phyloP scores from a whole-genome alignment of 92 coral and sea anemone species.

The Bergia puertoricense region DNA sequence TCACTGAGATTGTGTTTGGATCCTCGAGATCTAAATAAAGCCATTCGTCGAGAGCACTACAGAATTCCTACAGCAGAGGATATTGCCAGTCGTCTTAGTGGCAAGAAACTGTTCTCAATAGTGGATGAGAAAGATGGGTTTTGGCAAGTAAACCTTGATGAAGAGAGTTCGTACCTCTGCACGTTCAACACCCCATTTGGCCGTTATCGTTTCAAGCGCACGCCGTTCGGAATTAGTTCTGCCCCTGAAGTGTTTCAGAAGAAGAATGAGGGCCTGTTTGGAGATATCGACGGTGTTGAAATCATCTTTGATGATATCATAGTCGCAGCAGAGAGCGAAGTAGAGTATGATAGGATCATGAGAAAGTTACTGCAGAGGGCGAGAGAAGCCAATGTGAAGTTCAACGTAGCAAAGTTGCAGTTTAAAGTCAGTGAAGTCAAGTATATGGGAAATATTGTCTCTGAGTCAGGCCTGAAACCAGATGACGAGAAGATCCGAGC shows the following conservation, averaged over 20 bases:
- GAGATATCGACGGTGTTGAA: constrained; percentile 47
- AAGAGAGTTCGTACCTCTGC: constrained; percentile 45
- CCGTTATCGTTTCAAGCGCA: constrained; percentile 43
- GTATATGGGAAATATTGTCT: constrained; percentile 56
- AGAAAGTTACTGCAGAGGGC: constrained; percentile 37
- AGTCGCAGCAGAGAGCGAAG: constrained; percentile 35
- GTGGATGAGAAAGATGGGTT: constrained; percentile 51
- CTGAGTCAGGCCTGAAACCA: neutral
- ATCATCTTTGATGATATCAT: constrained; percentile 48
- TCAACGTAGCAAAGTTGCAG: constrained; percentile 43
- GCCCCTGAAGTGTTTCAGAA: constrained; percentile 53
- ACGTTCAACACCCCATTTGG: constrained; percentile 53
- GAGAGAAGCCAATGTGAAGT: constrained; percentile 27
- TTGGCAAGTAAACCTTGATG: constrained; percentile 48
- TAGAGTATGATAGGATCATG: constrained; percentile 41
- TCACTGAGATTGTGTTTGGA: constrained; percentile 20
- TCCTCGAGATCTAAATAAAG: too few species aligned
- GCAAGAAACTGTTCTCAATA: constrained; percentile 26
- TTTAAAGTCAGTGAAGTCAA: constrained; percentile 45
- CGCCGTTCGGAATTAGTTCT: constrained; percentile 45
- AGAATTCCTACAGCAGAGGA: constrained; percentile 51
- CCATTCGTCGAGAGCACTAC: neutral
- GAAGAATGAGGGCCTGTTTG: constrained; percentile 44
- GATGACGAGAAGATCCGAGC: constrained; percentile 16
- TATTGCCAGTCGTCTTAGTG: constrained; percentile 27